These are phyloP conservation scores for Erpetoichthys calabaricus DNA, from an alignment of 2,797 vertebrate genomes.

Conservation along the genomic window DNA sequence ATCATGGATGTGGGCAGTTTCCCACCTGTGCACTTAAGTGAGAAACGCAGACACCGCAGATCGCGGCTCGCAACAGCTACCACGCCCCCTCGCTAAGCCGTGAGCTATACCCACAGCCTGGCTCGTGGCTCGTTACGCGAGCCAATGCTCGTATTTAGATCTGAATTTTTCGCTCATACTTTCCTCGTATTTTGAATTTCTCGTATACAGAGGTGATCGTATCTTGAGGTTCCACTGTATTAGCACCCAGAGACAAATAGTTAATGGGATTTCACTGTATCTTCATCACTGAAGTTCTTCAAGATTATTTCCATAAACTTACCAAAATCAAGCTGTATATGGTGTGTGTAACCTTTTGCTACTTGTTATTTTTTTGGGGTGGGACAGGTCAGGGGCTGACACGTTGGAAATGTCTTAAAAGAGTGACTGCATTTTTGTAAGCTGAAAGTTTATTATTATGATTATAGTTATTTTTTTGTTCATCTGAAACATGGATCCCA, in stretches of 20 bases:
- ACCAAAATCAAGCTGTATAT: slow-evolving; percentile 49
- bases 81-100: no score
- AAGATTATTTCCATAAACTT: slow-evolving; percentile 32
- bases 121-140: no score
- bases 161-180: no score
- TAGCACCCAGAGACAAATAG: slow-evolving; percentile 38
- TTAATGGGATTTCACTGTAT: slow-evolving; percentile 52
- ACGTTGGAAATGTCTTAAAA: slow-evolving; percentile 56
- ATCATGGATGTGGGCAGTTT: no score
- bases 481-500: slow-evolving; percentile 72
- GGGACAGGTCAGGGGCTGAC: no score
- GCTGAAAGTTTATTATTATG: slow-evolving; percentile 43
- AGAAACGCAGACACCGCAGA: no score
- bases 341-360: slow-evolving; percentile 46
- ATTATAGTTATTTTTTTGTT: slow-evolving; percentile 56
- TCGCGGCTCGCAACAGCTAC: no score
- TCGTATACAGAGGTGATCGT: no score
- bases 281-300: slow-evolving; percentile 43
- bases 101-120: no score
- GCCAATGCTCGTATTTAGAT: no score
- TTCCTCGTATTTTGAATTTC: no score
- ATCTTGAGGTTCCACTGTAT: slow-evolving; percentile 52
- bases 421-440: slow-evolving; percentile 72
- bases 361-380: slow-evolving; percentile 41
- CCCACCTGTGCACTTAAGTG: no score